phyloP scores from a whole-genome alignment of 2,797 vertebrate species.

The Kryptopterus vitreolus region DNA sequence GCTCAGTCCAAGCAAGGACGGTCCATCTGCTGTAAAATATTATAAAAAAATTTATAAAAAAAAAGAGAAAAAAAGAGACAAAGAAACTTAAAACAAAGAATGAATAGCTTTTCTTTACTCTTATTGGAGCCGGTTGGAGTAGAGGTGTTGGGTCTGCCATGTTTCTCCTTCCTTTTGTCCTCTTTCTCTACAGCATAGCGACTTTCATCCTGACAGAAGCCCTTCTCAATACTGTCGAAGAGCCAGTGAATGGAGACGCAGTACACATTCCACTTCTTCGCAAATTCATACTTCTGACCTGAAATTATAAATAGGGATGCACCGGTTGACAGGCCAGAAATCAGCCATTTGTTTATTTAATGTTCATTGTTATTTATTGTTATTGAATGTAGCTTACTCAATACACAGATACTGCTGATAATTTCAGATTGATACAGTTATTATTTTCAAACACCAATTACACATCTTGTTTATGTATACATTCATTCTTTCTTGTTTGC shows the following conservation, averaged over 20 bases:
- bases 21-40: conserved; percentile 57
- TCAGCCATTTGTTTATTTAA: no score
- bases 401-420: no score
- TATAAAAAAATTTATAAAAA: background rate
- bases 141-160: conserved; percentile 79
- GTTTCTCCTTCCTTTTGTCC: conserved; percentile 61
- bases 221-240: conserved; percentile 92
- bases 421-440: no score
- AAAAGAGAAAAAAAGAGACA: background rate
- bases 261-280: conserved; percentile 92
- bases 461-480: no score
- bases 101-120: conserved; percentile 59
- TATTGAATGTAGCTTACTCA: no score
- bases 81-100: background rate
- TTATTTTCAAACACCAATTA: no score
- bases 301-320: no score
- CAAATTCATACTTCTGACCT: conserved; percentile 98
- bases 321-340: no score
- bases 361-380: no score
- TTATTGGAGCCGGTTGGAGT: conserved; percentile 79
- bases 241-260: conserved; percentile 93
- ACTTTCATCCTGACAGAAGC: conserved; percentile 92
- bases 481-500: no score
- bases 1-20: conserved; percentile 86
- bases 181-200: conserved; percentile 78